Base-by-base conservation (phyloP, 2,113 vertebrate species). In the Edolisoma coerulescens region DNA sequence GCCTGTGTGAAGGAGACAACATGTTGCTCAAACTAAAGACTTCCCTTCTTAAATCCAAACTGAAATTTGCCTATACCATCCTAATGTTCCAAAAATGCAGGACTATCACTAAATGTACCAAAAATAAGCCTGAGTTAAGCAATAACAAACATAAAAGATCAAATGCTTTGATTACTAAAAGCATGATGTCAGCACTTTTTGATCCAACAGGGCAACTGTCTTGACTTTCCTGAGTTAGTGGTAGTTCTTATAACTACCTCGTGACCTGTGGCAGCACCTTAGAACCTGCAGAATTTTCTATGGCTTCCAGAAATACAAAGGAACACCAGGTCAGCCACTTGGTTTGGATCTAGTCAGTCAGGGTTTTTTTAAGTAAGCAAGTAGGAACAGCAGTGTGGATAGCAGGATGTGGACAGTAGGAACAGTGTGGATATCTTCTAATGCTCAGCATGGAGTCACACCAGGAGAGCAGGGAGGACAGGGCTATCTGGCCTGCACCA, bases 361-460 rank as follows among this genome's bases (percentile, higher is more conserved):
- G 23, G 23, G 17, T 10, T 52, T n/a, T 71, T 67, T 9, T 4
- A 23, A 61, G 16, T 7, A 57, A 9, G 30, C 30, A 30, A 26
- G 33, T 0, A 20, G 30, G 18, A 76, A 13, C 0, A 60, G 49
- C 79, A 57, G 47, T 0, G 13, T 57, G 60, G 59, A 10, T 4
- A 18, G 37, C 8, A 44, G 47, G 39, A 63, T n/a, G 30, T 24
- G 41, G 39, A 30, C 21, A n/a, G 7, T 0, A 12, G 37, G 41
- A 70, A 11, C 1, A 47, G 50, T 3, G 11, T 3, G 22, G 42
- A 0, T 3, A 33, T 13, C 23, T 16, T 9, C 54, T 9, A 23
- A 28, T 13, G 23, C 23, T 17, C 56, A 39, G 45, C 61, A 39
- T 0, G 7, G 61, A 27, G 33, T 17, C 63, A 15, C 73, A 28